Evolutionary conservation across 2,797 vertebrate genomes (phyloP), one percentile per base, ranked within the genome.

Genomic region (Bradypus variegatus): DNA sequence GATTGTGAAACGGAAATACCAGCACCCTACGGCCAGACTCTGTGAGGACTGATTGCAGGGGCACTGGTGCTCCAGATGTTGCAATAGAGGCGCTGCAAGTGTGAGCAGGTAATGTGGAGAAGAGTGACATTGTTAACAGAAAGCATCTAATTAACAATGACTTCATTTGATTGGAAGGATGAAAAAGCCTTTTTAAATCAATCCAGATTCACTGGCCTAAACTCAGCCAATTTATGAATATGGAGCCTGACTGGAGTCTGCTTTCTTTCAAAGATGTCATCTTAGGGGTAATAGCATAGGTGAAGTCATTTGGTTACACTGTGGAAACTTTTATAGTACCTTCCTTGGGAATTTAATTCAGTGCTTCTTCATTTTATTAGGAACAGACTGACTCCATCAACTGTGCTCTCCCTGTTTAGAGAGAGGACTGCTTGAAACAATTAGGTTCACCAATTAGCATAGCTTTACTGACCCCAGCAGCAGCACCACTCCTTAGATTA

Each of bases 321-420:
- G 96, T 96, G 95, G 96, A 97, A 97, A 97, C 96, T 97, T 97
- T 96, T 97, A 96, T 96, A 97, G 96, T 95, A 89, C 89, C 96
- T 97, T 97, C 96, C 94, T 95, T 95, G 94, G 96, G 96, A 97
- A 97, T 97, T 97, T 96, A 97, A 97, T 97, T 97, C 95, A 91
- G 95, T 91, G 96, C 96, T 97, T 97, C 97, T 97, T 97, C 97
- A 97, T 97, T 97, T 98, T 97, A 97, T 97, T 97, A 97, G 96
- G 94, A 97, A 96, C 97, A 97, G 96, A 96, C 97, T 91, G 96
- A 97, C 94, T 96, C 96, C 96, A 95, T 97, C 97, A 97, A 93
- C 77, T 36, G 79, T 10, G 79, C 92, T 95, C 95, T 96, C 94
- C 95, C 25, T 94, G 95, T 97, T 97, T 96, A 96, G 96, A 97